Evolutionary conservation across 2,888 invertebrate genomes (phyloP), one percentile per base, ranked within the genome.

Genomic region (Fissipunctia ypsillon): DNA sequence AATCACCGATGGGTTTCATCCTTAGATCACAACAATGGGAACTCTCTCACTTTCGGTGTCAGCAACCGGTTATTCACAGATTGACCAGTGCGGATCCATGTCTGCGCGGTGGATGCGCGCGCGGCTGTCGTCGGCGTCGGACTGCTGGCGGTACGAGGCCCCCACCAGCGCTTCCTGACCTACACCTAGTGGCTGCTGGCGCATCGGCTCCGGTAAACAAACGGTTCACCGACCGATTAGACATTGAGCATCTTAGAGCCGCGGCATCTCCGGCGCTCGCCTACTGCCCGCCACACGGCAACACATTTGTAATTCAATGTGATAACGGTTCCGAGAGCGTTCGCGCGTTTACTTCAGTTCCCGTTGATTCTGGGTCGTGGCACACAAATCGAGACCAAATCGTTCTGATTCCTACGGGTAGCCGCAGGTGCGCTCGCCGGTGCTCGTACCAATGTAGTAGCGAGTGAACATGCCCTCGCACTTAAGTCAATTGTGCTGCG

Each of bases 191-290:
- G 88, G 89, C 87, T 87, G 90, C 90, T 88, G 90, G 88, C 89
- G 90, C 92, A 91, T 90, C 92, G 93, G 90, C 93, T 91, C 91
- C 93, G 93, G 95, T 94, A 95, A 95, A 95, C 95, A 95, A 94
- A 94, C 95, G 95, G 96, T 96, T 96, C 96, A 95, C 90, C 95
- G 95, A 95, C 95, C 96, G 95, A 96, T 95, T 95, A 93, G 91
- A 91, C 87, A 90, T 88, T 83, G 87, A 89, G 87, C 89, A 88
- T 90, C 89, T 89, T 85, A 84, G 89, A 91, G 89, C 91, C 88
- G 88, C 89, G 87, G 89, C 88, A 87, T 86, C 87, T 88, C 84
- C 76, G 81, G 81, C 88, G 89, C 85, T 86, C 80, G 87, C 85
- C 91, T 89, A 87, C 88, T 85, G 90, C 88, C 87, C 89, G 85